Base-by-base conservation (phyloP, 64 coral and sea anemone genomes). In the Stichodactyla mertensii region DNA sequence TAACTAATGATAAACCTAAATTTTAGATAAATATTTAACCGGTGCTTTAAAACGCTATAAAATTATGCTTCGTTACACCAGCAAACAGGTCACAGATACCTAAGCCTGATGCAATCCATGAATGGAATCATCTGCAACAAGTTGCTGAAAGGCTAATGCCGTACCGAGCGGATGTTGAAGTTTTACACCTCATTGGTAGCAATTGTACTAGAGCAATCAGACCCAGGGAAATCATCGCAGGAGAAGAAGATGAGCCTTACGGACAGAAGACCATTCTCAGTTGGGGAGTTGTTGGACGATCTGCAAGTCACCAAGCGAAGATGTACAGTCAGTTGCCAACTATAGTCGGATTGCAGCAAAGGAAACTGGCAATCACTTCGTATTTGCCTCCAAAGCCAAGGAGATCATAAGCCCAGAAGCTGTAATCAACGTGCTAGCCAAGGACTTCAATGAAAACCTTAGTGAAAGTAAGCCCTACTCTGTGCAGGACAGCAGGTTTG, bases 271-370 rank as follows among this genome's bases (percentile, higher is more conserved):
- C 87, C 36, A 36, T 79, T 23, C 36, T 88, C 52, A 74, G 87
- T 78, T 88, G 87, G 87, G 87, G 87, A 88, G 77, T 88, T 18
- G 59, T 88, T 88, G 77, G 87, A 88, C 52, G 14, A 58, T 58
- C 57, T 58, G 57, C 57, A 58, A 58, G 14, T 58, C 57, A 58
- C 57, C 2, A 0, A 14, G 57, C 57, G 2, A 58, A 58, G 57
- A 58, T 58, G 57, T 58, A 58, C 57, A 58, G 57, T 10, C 57
- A 58, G 14, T 0, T 58, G 57, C 57, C 57, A 58, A 58, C 57
- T 58, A 2, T 58, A 10, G 57, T 58, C 0, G 57, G 57, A 58
- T 58, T 58, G 57, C 57, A 0, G 57, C 57, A 58, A 58, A 58
- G 57, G 57, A 58, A 58, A 58, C 57, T 10, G 57, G 57, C 57